Base-by-base conservation (phyloP, 1,140 invertebrate species). In the Solen grandis region DNA sequence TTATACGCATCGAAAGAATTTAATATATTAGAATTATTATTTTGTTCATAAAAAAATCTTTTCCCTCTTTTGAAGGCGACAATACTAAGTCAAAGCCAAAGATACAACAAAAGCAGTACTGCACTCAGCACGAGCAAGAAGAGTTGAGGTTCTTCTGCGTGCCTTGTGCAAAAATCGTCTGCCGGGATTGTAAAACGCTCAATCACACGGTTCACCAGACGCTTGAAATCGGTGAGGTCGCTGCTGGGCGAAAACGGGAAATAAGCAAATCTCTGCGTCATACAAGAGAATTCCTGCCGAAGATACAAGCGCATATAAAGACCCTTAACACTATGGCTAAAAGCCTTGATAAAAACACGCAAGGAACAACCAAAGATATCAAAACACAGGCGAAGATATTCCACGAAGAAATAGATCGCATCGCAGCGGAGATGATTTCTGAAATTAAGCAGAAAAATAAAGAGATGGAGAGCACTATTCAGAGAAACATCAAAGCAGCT, bases 381-480 rank as follows among this genome's bases (percentile, higher is more conserved):
- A 80, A 80, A 62, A 46, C 35, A 8, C 77, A 80, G 31, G 57
- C 77, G 16, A 80, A 80, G 60, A 73, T 54, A 29, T 10, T 80
- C 3, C 77, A 80, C 35, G 77, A 80, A 33, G 77, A 80, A 46
- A 38, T 80, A 25, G 77, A 80, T n/a, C 59, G 77, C 38, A 80
- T 80, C 59, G 68, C 68, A 10, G 60, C 68, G 38, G 77, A 80
- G 36, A 80, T 80, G 77, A 65, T 80, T 14, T 80, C 77, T 5
- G 77, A 80, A 31, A 80, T 80, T 4, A 80, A 80, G 25, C 77
- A 80, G 57, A 80, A 80, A 50, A 80, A 80, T 35, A 80, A 80
- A 54, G 77, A 80, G 29, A 80, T 80, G 77, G 77, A 80, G 55
- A 72, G 65, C 29, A 72, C 59, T 2, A 19, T 80, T 35, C 77